These are phyloP conservation scores for Leguminivora glycinivorella DNA, from an alignment of 1,140 invertebrate genomes.

Conservation along the genomic window DNA sequence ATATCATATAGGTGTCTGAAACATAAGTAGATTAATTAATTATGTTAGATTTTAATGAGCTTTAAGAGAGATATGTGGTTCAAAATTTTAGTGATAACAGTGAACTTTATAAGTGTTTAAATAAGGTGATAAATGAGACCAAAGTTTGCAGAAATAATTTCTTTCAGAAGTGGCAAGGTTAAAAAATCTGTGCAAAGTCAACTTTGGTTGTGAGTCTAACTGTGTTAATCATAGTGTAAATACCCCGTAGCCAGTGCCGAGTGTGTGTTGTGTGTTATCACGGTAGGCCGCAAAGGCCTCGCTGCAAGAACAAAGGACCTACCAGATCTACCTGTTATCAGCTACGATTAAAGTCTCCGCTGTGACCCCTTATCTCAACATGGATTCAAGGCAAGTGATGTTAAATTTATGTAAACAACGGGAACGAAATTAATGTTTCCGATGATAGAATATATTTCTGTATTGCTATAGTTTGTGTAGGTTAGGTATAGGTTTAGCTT, in stretches of 20 bases:
- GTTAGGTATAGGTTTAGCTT: too few species aligned
- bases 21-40: not conserved
- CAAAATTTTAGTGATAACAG: not conserved
- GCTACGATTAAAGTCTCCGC: slow-evolving; percentile 34
- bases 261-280: slow-evolving; percentile 65
- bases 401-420: not conserved
- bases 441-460: too few species aligned
- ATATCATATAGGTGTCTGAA: too few species aligned
- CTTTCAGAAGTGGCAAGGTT: slow-evolving; percentile 52
- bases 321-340: slow-evolving; percentile 41
- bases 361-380: slow-evolving; percentile 40
- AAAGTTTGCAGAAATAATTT: slow-evolving; percentile 60
- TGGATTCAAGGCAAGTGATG: slow-evolving; percentile 64
- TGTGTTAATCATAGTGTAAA: slow-evolving; percentile 73
- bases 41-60: not conserved
- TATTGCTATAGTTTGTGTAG: too few species aligned
- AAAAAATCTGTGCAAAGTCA: slow-evolving; percentile 70
- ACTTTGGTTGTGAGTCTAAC: slow-evolving; percentile 65
- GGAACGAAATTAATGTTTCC: not conserved
- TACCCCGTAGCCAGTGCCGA: slow-evolving; percentile 58
- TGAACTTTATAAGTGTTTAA: slow-evolving; percentile 7
- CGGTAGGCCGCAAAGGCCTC: slow-evolving; percentile 49
- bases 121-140: slow-evolving; percentile 45
- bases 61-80: not conserved
- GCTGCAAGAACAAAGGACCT: slow-evolving; percentile 56